Percentiles rank a stretch among this genome's conserved stretches.
Conservation (phyloP, 1,140 invertebrate species). For the Choristoneura fumiferana region DNA sequence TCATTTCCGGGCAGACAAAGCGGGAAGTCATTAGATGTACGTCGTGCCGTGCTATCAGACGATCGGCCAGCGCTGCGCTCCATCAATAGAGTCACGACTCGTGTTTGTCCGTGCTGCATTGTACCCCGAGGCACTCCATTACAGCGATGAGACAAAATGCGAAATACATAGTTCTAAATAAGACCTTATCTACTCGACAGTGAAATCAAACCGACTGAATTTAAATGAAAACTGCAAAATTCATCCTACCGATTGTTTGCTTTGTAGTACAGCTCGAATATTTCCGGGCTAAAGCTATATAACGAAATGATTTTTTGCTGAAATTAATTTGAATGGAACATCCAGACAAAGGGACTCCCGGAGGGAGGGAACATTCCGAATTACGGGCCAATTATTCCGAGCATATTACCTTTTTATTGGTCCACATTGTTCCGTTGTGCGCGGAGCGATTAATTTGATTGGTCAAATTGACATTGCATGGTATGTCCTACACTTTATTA, state of each 20-base stretch:
- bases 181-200: no score
- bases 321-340: conserved; percentile 12
- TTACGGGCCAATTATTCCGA: conserved; percentile 2
- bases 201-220: no score
- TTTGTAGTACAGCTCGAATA: background rate
- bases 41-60: no score
- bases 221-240: no score
- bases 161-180: no score
- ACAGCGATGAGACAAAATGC: no score
- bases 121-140: no score
- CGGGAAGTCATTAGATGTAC: conserved; percentile 3
- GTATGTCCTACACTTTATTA: no score
- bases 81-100: no score
- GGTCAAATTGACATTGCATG: background rate
- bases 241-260: no score
- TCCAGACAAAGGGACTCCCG: background rate
- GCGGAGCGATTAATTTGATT: background rate
- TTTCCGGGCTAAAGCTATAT: background rate
- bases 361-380: background rate
- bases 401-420: conserved; percentile 4
- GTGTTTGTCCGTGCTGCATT: no score
- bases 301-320: background rate
- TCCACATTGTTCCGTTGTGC: background rate
- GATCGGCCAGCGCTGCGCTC: no score
- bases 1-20: conserved; percentile 13